Base-by-base conservation (phyloP, 2,113 vertebrate genomes). In the Melanotaenia duboulayi region DNA sequence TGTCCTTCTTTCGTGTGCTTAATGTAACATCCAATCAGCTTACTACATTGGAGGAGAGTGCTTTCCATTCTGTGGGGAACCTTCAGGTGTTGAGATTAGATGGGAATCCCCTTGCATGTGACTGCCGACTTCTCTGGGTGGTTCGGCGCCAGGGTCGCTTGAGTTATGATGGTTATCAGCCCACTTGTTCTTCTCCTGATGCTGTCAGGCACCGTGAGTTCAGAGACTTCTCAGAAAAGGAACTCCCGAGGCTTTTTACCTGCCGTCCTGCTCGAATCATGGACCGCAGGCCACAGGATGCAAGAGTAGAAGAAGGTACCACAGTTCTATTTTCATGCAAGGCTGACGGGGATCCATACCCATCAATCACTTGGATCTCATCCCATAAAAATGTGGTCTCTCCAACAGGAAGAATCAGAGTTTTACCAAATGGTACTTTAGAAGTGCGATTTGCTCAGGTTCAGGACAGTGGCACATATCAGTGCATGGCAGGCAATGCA, bases 111-210 rank as follows among this genome's bases (percentile, higher is more conserved):
- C 72, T 97, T 28, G 93, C 94, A 25, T 97, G 96, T 11, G 96
- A 97, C 86, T 97, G 96, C 66, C 93, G 96, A 1, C 93, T 97
- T 39, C 91, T 97, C 11, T 97, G 96, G 96, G 91, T 97, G 22
- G 89, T 96, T 17, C 92, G 94, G 1, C 89, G 95, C 0, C 89
- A 94, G 1, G 6, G 84, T 25, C 91, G 73, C 35, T 85, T 97
- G 61, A 93, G 95, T 84, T 97, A 97, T 11, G 95, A 95, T 9
- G 83, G 90, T 0, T 91, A 84, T 3, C 94, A 95, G 14, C 96
- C 96, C 0, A 90, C 94, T 13, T 97, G 96, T 65, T 91, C 92
- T 0, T 80, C 92, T n/a, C 95, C 94, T 0, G 92, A 81, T 7
- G 66, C 69, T 0, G 91, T 91, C 4, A 92, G 82, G 14, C 95